Evolutionary conservation across 1,140 invertebrate species (phyloP), one percentile per base, ranked within the genome.

Genomic region (Cyclina sinensis): DNA sequence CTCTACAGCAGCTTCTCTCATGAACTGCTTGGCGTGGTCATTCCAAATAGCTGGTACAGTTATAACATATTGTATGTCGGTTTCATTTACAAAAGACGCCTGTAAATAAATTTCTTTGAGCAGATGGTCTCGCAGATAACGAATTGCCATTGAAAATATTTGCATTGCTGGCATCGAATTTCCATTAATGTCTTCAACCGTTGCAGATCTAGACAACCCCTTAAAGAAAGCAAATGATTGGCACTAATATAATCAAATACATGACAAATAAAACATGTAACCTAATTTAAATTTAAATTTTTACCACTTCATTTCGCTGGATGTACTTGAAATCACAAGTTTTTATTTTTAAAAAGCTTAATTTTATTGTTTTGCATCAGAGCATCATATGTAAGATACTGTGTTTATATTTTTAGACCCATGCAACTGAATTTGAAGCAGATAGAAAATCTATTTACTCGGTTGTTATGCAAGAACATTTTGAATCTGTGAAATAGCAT

Each of bases 401-500:
- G n/a, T n/a, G n/a, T n/a, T n/a, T n/a, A n/a, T n/a, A n/a, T n/a
- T n/a, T n/a, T n/a, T n/a, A n/a, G n/a, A n/a, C n/a, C n/a, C n/a
- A n/a, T n/a, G n/a, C n/a, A n/a, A n/a, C n/a, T n/a, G n/a, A n/a
- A n/a, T n/a, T n/a, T n/a, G n/a, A n/a, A n/a, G n/a, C n/a, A n/a
- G n/a, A n/a, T n/a, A n/a, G n/a, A n/a, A n/a, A 68, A 32, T 30
- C 11, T 74, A n/a, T 30, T 35, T 81, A 83, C 81, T 37, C 48
- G 11, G 5, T 68, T 51, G 37, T 68, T 51, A 54, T 86, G 57
- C 4, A 89, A 46, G 7, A 30, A 14, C 86, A 88, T 88, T n/a
- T 88, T 88, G 37, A 88, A 88, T 68, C 48, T 27, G 68, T 43
- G 24, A 39, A 88, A 88, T 11, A 80, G 24, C 3, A 54, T 24